Conservation (phyloP, 2,797 vertebrate species). For the Tinamus major region DNA sequence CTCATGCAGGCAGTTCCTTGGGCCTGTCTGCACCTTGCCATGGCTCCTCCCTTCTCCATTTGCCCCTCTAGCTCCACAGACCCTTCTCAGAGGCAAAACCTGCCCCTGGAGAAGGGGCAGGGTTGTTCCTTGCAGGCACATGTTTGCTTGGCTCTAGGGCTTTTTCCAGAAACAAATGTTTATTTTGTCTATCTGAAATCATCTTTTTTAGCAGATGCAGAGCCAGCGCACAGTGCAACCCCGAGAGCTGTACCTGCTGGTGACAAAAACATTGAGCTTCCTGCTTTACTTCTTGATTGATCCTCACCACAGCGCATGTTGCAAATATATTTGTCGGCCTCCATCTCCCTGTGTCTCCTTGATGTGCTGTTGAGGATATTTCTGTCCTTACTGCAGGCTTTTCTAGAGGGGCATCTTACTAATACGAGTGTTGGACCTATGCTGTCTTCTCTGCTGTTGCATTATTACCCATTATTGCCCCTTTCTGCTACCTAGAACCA, state of each 20-base stretch:
- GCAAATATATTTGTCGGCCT: not conserved
- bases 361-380: not conserved
- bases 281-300: not conserved
- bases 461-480: not conserved
- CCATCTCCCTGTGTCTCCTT: not conserved
- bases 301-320: not conserved
- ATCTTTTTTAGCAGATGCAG: not conserved
- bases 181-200: not conserved
- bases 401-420: not conserved
- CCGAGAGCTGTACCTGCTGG: not conserved
- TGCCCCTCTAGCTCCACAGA: not conserved
- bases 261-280: not conserved
- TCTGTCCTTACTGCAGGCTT: not conserved
- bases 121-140: accelerated
- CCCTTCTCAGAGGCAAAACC: not conserved
- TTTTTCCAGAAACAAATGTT: not conserved
- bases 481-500: not conserved
- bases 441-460: not conserved
- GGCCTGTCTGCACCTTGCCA: not conserved
- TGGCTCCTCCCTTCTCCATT: not conserved
- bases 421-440: not conserved
- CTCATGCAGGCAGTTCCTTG: not conserved
- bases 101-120: not conserved
- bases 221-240: not conserved
- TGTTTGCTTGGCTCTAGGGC: not conserved